A percentile compares a stretch with the other conserved stretches of the same genome.
phyloP scores from a whole-genome alignment of 2,888 invertebrate genomes.

The Drosophila meridiana region DNA sequence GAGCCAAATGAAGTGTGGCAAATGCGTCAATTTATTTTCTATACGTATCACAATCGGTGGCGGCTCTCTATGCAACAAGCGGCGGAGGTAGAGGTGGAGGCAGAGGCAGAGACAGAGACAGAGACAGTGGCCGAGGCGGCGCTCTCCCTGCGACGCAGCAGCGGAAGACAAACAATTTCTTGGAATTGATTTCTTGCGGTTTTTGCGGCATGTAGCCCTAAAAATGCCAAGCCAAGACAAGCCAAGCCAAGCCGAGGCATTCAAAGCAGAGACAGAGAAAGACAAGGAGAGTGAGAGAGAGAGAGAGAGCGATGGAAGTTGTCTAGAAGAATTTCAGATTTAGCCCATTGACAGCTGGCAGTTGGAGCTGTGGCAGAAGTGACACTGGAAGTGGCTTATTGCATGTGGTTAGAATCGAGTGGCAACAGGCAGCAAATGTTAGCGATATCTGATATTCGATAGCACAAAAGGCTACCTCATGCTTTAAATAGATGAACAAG shows the following conservation, averaged over 20 bases:
- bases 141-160: conserved; percentile 48
- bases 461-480: conserved; percentile 50
- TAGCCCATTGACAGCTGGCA: conserved; percentile 24
- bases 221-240: conserved; percentile 59
- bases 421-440: conserved; percentile 21
- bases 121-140: neutral
- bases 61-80: conserved; percentile 38
- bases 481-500: conserved; percentile 24
- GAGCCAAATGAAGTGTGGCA: conserved; percentile 60
- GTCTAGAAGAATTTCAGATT: conserved; percentile 33
- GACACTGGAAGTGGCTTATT: conserved; percentile 51
- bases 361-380: conserved; percentile 17
- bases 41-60: conserved; percentile 31
- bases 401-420: conserved; percentile 40
- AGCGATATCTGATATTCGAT: conserved; percentile 53
- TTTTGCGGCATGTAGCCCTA: conserved; percentile 76
- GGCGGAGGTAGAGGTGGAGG: neutral
- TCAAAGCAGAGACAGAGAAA: neutral
- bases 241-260: conserved; percentile 40
- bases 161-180: conserved; percentile 80
- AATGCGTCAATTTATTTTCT: conserved; percentile 68
- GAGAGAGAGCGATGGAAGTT: neutral
- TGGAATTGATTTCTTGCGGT: conserved; percentile 82
- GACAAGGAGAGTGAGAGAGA: neutral
- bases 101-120: neutral